Percentiles rank a stretch among this genome's conserved stretches.
Evolutionary conservation across 2,888 invertebrate genomes (phyloP).

Genomic region (Agonopterix heracliana): DNA sequence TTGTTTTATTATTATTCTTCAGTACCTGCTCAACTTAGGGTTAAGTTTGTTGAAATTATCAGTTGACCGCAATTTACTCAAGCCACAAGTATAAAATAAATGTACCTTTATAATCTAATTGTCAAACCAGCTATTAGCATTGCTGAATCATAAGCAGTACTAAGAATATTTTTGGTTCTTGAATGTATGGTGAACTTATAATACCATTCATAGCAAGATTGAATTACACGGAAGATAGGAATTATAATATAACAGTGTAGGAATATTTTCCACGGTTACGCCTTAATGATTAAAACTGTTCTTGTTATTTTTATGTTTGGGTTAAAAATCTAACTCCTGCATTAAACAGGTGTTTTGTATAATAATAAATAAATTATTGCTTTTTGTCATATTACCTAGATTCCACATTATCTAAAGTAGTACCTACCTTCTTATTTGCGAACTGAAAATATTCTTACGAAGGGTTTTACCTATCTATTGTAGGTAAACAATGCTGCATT

Average conservation of each 20-base stretch:
- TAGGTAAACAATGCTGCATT: conserved; percentile 10
- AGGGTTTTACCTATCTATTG: conserved; percentile 3
- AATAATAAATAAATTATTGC: too few species aligned
- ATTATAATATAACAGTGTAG: too few species aligned
- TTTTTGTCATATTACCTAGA: too few species aligned
- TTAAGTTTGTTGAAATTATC: conserved; percentile 20
- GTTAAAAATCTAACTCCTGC: too few species aligned
- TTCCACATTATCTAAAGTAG: too few species aligned
- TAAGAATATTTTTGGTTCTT: conserved; percentile 5
- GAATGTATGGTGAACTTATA: neutral
- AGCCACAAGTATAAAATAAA: conserved; percentile 11
- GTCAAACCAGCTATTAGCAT: conserved; percentile 2
- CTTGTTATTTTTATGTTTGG: too few species aligned
- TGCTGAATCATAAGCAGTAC: neutral
- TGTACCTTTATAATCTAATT: conserved; percentile 4
- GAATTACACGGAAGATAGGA: too few species aligned
- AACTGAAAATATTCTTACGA: conserved; percentile 8
- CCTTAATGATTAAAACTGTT: too few species aligned
- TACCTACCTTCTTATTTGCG: neutral
- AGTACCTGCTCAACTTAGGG: conserved; percentile 58
- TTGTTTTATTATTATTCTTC: conserved; percentile 41
- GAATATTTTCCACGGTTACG: too few species aligned
- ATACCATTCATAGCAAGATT: too few species aligned
- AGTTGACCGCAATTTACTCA: neutral
- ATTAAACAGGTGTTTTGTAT: too few species aligned